Evolutionary conservation across 1,140 invertebrate genomes (phyloP).

Genomic region (Leucophenga varia): DNA sequence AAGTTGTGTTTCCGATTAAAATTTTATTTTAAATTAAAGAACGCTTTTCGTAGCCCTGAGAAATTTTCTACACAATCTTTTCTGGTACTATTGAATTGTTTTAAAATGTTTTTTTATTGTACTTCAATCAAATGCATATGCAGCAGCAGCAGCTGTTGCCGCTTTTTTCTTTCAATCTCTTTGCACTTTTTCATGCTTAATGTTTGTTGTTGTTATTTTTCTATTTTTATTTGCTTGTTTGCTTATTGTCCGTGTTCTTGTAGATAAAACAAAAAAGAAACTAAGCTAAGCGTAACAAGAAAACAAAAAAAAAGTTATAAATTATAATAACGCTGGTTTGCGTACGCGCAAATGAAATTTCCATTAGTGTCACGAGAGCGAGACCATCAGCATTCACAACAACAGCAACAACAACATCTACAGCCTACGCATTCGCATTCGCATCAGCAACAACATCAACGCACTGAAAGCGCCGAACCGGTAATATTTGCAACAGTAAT

Average conservation of each 20-base stretch:
- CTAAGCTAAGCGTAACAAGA: constrained; percentile 12
- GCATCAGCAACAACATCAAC: constrained; percentile 4
- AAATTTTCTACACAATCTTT: too few species aligned
- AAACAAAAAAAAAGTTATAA: constrained; percentile 17
- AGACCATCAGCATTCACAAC: constrained; percentile 9
- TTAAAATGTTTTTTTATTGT: too few species aligned
- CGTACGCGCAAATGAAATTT: constrained; percentile 23
- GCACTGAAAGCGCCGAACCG: constrained; percentile 12
- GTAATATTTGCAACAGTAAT: not conserved
- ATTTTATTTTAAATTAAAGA: too few species aligned
- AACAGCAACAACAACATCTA: not conserved
- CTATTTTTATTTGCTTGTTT: constrained; percentile 8
- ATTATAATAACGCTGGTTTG: constrained; percentile 34
- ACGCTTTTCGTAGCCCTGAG: too few species aligned
- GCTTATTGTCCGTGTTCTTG: not conserved
- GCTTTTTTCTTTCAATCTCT: too few species aligned
- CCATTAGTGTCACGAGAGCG: constrained; percentile 53
- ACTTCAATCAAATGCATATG: too few species aligned
- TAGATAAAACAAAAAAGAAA: constrained; percentile 13
- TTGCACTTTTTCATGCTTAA: too few species aligned
- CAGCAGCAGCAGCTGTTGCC: too few species aligned
- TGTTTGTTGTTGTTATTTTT: constrained; percentile 5
- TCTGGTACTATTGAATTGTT: too few species aligned
- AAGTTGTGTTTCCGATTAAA: too few species aligned
- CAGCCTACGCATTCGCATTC: not conserved